Percentiles rank a stretch among this genome's conserved stretches.
Conservation (phyloP, 1,140 invertebrate genomes). For the Nasonia giraulti region DNA sequence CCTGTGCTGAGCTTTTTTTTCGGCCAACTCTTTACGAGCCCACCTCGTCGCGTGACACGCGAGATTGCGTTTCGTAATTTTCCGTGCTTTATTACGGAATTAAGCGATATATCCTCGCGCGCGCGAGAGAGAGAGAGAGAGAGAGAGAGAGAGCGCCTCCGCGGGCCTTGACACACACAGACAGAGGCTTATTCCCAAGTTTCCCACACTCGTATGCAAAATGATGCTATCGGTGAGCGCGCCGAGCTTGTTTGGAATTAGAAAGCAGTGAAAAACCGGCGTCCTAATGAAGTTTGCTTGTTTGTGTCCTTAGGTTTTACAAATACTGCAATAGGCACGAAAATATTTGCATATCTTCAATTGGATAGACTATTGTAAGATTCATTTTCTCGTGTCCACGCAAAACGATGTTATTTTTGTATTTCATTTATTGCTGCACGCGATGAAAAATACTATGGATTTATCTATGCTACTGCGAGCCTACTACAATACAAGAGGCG, state of each 20-base stretch:
- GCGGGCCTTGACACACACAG: slow-evolving; percentile 9
- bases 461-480: not conserved
- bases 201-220: not conserved
- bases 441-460: no score
- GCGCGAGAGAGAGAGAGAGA: not conserved
- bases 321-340: not conserved
- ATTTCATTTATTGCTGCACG: no score
- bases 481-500: no score
- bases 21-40: not conserved
- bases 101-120: slow-evolving; percentile 8
- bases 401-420: no score
- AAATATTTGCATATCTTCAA: no score
- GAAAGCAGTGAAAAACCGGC: not conserved
- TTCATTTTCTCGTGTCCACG: no score
- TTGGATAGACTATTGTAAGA: no score
- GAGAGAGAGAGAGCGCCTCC: not conserved
- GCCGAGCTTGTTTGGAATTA: not conserved
- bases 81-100: slow-evolving; percentile 32
- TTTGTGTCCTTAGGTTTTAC: not conserved
- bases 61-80: slow-evolving; percentile 37
- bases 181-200: slow-evolving; percentile 4
- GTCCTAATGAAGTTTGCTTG: not conserved
- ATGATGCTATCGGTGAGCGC: not conserved
- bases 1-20: not conserved
- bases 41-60: slow-evolving; percentile 5